Evolutionary conservation across 2,888 invertebrate species (phyloP).

Genomic region (Monopis laevigella): DNA sequence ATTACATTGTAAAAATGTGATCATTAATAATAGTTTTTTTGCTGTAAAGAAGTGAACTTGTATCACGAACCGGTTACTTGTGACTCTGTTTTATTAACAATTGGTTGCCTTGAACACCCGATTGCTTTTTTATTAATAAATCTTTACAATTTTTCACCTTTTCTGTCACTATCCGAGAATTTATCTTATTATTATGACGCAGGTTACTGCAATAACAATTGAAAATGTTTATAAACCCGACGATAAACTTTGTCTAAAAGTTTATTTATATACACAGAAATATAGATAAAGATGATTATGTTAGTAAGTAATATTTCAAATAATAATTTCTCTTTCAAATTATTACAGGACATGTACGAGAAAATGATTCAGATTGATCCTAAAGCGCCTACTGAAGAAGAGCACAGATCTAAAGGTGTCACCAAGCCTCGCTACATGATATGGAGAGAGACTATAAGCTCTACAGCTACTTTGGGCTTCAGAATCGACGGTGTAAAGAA

Average conservation of each 20-base stretch:
- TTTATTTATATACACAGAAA: constrained; percentile 25
- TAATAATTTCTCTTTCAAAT: too few species aligned
- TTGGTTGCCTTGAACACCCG: constrained; percentile 1
- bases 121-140: background rate
- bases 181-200: constrained; percentile 1
- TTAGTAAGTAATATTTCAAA: too few species aligned
- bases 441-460: constrained; percentile 97
- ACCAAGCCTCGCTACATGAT: constrained; percentile 96
- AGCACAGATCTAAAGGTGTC: constrained; percentile 88
- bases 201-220: background rate
- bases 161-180: constrained; percentile 25
- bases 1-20: too few species aligned
- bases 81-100: too few species aligned
- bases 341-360: constrained; percentile 97
- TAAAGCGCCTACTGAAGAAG: constrained; percentile 88
- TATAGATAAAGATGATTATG: too few species aligned
- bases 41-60: too few species aligned
- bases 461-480: constrained; percentile 96
- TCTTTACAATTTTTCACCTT: constrained; percentile 1
- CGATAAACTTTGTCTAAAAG: constrained; percentile 28
- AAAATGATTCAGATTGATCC: constrained; percentile 97
- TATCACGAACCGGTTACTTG: background rate
- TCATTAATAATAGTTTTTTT: too few species aligned
- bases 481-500: constrained; percentile 95
- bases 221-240: constrained; percentile 20